Conservation (phyloP, 2,888 invertebrate genomes). For the Pyrochroa serraticornis region DNA sequence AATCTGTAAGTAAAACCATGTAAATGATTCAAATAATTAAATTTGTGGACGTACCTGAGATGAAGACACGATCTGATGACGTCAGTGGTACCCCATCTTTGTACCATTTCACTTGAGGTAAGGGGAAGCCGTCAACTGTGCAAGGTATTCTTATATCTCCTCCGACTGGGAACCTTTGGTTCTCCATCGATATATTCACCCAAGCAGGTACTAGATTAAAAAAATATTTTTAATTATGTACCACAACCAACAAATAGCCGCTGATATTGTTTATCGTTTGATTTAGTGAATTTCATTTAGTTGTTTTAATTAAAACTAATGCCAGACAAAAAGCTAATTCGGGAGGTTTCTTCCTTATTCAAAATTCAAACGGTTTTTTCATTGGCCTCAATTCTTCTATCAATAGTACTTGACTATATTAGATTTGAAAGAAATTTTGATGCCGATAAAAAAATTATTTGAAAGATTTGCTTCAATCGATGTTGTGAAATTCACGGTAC, state of each 20-base stretch:
- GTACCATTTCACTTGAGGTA: constrained; percentile 80
- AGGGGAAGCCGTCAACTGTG: constrained; percentile 78
- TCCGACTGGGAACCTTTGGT: constrained; percentile 67
- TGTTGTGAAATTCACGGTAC: too few relatives aligned
- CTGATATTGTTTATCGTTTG: background rate
- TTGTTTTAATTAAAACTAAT: too few relatives aligned
- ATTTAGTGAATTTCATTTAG: too few relatives aligned
- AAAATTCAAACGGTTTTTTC: too few relatives aligned
- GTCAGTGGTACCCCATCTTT: constrained; percentile 71
- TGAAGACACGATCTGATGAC: constrained; percentile 64
- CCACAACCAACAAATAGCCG: too few relatives aligned
- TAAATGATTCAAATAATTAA: constrained; percentile 26
- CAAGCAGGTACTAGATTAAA: constrained; percentile 66
- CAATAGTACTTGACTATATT: too few relatives aligned
- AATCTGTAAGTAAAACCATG: constrained; percentile 58
- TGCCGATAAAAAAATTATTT: too few relatives aligned
- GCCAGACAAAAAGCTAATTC: too few relatives aligned
- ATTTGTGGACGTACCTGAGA: constrained; percentile 64
- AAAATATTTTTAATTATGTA: constrained; percentile 9
- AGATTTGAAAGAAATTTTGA: too few relatives aligned
- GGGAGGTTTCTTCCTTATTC: too few relatives aligned
- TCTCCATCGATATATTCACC: constrained; percentile 66
- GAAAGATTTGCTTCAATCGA: too few relatives aligned
- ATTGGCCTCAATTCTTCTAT: too few relatives aligned
- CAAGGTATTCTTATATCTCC: constrained; percentile 75